Evolutionary conservation across 2,797 vertebrate genomes (phyloP), one percentile per base, ranked within the genome.

Genomic region (Alosa sapidissima): DNA sequence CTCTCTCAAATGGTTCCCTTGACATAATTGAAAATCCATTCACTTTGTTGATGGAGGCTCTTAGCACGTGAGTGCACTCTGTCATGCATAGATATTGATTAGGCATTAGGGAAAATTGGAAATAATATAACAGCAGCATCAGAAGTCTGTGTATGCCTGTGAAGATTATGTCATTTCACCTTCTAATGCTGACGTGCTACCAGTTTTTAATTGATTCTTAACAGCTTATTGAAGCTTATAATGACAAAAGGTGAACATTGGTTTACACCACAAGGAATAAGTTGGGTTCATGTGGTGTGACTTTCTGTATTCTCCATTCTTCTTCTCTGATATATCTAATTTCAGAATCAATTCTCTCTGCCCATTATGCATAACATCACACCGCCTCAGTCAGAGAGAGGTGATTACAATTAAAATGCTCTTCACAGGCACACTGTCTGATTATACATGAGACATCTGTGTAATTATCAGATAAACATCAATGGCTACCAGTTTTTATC

Each of bases 11-110:
- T 84, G 58, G 60, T 68, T 81, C 41, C 54, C 85, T 81, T 85
- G 62, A 81, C 49, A 87, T 87, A 89, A 91, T 28, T 85, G 58
- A 86, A 84, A 88, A 89, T 88, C 81, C 82, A 83, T 84, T 83
- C 49, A 65, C 51, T 83, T 85, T 58, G 41, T 82, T 86, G 65
- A 11, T 75, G 58, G 65, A 82, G 41, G 55, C n/a, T 86, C 87
- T 88, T 62, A 85, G 81, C 81, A 85, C 82, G 65, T 33, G 11
- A 84, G 78, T 65, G 84, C 65, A 83, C 52, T 87, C 58, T 52
- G 75, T 82, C 87, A 84, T 86, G 75, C 55, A 51, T 81, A 81
- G 48, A 82, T 88, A 88, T 90, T 84, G 88, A 91, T 90, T 88
- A 60, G 82, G 83, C 83, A 87, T 87, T 87, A 85, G 55, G 21